Evolutionary conservation across 2,797 vertebrate genomes (phyloP).

Genomic region (Gallinago stenura): DNA sequence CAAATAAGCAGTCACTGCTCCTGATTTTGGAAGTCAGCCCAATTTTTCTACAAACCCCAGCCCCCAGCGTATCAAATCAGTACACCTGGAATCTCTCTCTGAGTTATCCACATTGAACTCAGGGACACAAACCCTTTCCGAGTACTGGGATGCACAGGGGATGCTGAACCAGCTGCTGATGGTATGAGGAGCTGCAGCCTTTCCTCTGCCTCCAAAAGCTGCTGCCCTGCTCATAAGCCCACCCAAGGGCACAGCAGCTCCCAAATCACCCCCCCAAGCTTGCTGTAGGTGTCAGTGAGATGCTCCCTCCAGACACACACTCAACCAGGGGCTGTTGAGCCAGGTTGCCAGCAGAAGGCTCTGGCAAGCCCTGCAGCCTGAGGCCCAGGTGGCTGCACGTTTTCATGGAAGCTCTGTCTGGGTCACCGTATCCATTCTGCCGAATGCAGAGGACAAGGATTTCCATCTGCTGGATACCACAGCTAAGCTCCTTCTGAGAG

Average conservation of each 20-base stretch:
- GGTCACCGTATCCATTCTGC: background rate
- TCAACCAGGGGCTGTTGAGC: background rate
- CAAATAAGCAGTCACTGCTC: background rate
- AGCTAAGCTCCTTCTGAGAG: background rate
- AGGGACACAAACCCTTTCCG: background rate
- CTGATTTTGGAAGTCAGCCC: background rate
- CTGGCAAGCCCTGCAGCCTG: background rate
- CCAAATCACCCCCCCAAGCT: background rate
- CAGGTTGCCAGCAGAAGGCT: background rate
- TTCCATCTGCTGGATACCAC: background rate
- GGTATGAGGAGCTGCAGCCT: background rate
- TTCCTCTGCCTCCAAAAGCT: background rate
- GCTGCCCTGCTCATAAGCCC: background rate
- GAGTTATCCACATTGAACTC: background rate
- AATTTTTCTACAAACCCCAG: background rate
- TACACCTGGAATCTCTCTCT: background rate
- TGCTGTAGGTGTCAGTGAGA: background rate
- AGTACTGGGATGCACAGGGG: background rate
- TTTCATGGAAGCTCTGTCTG: background rate
- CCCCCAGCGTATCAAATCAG: background rate
- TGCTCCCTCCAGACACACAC: background rate
- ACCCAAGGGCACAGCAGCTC: background rate
- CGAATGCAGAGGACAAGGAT: background rate
- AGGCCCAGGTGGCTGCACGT: background rate
- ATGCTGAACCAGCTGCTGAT: background rate